A percentile compares a stretch with the other conserved stretches of the same genome.
phyloP scores from a whole-genome alignment of 2,797 vertebrate species.

The Phataginus tetradactyla region DNA sequence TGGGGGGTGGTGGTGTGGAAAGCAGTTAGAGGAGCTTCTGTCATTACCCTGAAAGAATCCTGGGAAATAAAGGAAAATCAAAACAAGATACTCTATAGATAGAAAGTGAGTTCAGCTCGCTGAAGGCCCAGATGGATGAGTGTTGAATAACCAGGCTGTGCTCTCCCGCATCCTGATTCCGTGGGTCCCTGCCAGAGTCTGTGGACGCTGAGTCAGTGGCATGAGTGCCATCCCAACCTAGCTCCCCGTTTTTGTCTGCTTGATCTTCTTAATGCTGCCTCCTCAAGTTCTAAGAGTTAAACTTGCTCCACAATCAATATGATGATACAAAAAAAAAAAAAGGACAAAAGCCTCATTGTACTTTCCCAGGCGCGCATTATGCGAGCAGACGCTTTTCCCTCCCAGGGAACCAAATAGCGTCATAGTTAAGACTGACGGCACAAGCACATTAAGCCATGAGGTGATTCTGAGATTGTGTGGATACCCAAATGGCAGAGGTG shows the following conservation, averaged over 20 bases:
- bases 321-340: not conserved
- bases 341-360: not conserved
- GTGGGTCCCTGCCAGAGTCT: not conserved
- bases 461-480: not conserved
- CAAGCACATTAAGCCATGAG: not conserved
- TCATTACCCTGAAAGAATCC: not conserved
- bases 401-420: not conserved
- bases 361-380: not conserved
- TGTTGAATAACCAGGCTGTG: not conserved
- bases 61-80: constrained; percentile 49
- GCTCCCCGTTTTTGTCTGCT: not conserved
- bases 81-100: not conserved
- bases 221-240: not conserved
- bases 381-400: not conserved
- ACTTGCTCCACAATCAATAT: not conserved
- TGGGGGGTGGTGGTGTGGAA: not conserved
- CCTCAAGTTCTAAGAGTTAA: not conserved
- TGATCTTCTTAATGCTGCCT: not conserved
- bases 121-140: constrained; percentile 23
- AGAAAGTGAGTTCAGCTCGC: not conserved
- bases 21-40: not conserved
- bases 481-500: not conserved
- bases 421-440: not conserved
- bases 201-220: constrained; percentile 19
- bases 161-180: not conserved